Evolutionary conservation across 1,140 invertebrate species (phyloP).

Genomic region (Drosophila navojoa): DNA sequence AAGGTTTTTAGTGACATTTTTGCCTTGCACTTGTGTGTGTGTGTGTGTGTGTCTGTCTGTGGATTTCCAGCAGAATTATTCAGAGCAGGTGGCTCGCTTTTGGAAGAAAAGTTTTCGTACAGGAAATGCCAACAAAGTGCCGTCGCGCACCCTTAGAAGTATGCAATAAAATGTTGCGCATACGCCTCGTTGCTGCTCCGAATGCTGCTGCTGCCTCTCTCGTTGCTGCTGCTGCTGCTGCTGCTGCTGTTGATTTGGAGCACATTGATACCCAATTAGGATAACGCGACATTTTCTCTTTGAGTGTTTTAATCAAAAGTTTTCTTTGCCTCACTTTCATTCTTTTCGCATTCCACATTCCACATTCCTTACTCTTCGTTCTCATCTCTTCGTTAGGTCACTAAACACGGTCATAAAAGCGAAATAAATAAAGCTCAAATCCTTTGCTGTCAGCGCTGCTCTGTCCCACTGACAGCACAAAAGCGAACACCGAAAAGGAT

Average conservation of each 20-base stretch:
- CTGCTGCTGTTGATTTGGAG: constrained; percentile 67
- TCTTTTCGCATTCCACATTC: neutral
- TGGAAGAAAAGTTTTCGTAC: constrained; percentile 47
- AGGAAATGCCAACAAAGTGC: constrained; percentile 60
- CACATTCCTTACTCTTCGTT: neutral
- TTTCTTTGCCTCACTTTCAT: constrained; percentile 17
- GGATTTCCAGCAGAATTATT: constrained; percentile 49
- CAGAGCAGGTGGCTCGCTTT: constrained; percentile 35
- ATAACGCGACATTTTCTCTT: constrained; percentile 72
- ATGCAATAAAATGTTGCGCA: constrained; percentile 81
- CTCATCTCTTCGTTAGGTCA: constrained; percentile 6
- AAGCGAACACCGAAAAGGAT: constrained; percentile 37
- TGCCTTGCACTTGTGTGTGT: constrained; percentile 21
- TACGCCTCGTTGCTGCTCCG: constrained; percentile 49
- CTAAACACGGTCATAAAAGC: constrained; percentile 69
- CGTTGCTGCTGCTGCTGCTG: constrained; percentile 12
- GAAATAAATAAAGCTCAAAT: constrained; percentile 76
- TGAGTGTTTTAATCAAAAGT: constrained; percentile 78
- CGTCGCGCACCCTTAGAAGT: constrained; percentile 39
- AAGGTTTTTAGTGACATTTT: constrained; percentile 49
- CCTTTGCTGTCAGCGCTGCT: constrained; percentile 61
- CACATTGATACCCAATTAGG: constrained; percentile 82
- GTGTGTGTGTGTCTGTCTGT: neutral
- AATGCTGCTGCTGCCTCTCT: neutral
- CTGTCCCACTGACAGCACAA: constrained; percentile 21